Evolutionary conservation across 2,888 invertebrate genomes (phyloP), one percentile per base, ranked within the genome.

Genomic region (Operophtera brumata): DNA sequence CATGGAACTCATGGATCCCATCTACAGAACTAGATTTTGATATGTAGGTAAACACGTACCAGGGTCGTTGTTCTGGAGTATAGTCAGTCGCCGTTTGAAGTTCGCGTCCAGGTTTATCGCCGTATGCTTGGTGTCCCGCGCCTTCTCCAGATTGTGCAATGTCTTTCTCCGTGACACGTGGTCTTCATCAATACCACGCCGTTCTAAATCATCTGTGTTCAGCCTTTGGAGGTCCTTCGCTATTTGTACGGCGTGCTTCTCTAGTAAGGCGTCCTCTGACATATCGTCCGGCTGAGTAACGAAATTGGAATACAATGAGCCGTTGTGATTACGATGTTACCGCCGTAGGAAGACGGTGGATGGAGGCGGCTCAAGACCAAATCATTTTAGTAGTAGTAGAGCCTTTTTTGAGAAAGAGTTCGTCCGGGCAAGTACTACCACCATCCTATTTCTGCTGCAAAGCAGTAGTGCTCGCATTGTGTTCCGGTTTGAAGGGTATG

Each of bases 91-190:
- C 67, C 97, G 95, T 73, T 96, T 95, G 85, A 98, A 98, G 13
- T 97, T 98, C 13, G 97, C 97, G 79, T 98, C 98, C 48, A 98
- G 88, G 1, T 98, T 98, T 61, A 96, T 94, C 61, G 96, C 95
- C 65, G 94, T 96, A 34, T 95, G 93, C 53, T 95, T 94, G 66
- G 94, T 94, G 69, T 95, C 94, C 5, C 95, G 92, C 7, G 96
- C 94, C 63, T 95, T 94, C 76, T 98, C 98, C 50, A 98, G 87
- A 75, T 97, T 96, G 74, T 96, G 95, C 54, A 98, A 94, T 0
- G 97, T 97, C 76, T 95, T 94, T 56, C 97, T 90, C 32, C 95
- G 88, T 1, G 95, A 94, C 10, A 95, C 94, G 52, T 94, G 94
- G 0, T 94, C 93, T 56, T 96, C 94, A 74, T 95, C 95, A 0